phyloP scores from a whole-genome alignment of 2,113 vertebrate genomes.

The Hystrix brachyura region DNA sequence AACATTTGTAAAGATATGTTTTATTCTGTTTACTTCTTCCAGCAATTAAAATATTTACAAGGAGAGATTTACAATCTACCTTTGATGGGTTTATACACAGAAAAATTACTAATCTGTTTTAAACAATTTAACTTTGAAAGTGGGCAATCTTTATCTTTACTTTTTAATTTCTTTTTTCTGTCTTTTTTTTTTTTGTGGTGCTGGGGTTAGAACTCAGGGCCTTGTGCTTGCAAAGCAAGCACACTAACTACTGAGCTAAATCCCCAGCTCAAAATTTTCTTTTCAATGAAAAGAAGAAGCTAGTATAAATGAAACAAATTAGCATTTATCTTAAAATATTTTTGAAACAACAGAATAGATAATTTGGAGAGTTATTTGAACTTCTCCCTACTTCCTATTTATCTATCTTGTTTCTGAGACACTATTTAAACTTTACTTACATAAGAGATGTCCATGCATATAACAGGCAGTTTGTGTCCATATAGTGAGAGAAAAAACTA shows the following conservation, averaged over 20 bases:
- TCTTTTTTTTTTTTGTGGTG: too few relatives aligned
- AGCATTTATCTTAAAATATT: not conserved
- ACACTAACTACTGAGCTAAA: too few relatives aligned
- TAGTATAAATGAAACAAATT: not conserved
- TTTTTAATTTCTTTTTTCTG: too few relatives aligned
- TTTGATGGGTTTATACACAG: not conserved
- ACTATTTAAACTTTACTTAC: conserved; percentile 90
- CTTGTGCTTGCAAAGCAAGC: too few relatives aligned
- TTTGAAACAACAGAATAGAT: not conserved
- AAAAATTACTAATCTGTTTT: not conserved
- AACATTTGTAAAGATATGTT: not conserved
- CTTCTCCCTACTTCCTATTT: not conserved
- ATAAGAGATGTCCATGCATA: conserved; percentile 97
- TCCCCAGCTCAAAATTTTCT: not conserved
- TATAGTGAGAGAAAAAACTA: conserved; percentile 99
- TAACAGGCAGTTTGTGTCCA: conserved; percentile 98
- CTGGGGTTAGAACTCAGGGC: too few relatives aligned
- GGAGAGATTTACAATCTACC: not conserved
- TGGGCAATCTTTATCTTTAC: not conserved
- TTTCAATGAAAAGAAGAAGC: not conserved
- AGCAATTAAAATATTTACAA: not conserved
- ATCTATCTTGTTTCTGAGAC: not conserved
- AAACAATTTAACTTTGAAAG: not conserved
- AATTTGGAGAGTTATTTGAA: not conserved
- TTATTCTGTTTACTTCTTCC: not conserved